phyloP scores from a whole-genome alignment of 2,888 invertebrate genomes.

The Hirtodrosophila histrioides region DNA sequence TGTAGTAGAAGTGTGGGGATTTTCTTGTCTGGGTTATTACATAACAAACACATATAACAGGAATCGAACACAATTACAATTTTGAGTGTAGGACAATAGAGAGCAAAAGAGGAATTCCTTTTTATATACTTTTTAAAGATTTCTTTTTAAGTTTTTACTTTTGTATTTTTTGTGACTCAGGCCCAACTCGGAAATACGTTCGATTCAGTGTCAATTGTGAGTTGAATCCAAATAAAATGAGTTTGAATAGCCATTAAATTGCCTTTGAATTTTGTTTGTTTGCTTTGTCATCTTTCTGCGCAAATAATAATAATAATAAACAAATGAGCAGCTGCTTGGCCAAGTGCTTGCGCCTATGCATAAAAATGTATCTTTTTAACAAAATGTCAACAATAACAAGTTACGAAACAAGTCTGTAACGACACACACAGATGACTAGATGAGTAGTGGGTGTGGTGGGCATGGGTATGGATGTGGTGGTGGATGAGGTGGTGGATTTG shows the following conservation, averaged over 20 bases:
- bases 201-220: conserved; percentile 48
- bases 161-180: conserved; percentile 44
- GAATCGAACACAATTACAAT: conserved; percentile 59
- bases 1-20: conserved; percentile 62
- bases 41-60: conserved; percentile 72
- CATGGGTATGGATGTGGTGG: conserved; percentile 6
- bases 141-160: conserved; percentile 2
- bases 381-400: conserved; percentile 63
- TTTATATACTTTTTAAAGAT: not conserved
- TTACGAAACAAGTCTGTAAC: conserved; percentile 19
- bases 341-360: conserved; percentile 59
- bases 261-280: conserved; percentile 67
- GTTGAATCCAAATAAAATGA: conserved; percentile 51
- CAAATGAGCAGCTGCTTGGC: conserved; percentile 48
- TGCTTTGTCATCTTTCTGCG: conserved; percentile 73
- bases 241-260: conserved; percentile 39
- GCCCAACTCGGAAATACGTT: conserved; percentile 72
- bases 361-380: conserved; percentile 44
- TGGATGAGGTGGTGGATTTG: not conserved
- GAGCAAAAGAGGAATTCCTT: conserved; percentile 25
- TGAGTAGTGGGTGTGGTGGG: conserved; percentile 31
- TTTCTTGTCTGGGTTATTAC: conserved; percentile 52
- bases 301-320: conserved; percentile 34
- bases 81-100: conserved; percentile 39
- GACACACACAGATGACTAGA: conserved; percentile 12